A percentile compares a stretch with the other conserved stretches of the same genome.
phyloP scores from a whole-genome alignment of 2,797 vertebrate genomes.

The Cyclura pinguis region DNA sequence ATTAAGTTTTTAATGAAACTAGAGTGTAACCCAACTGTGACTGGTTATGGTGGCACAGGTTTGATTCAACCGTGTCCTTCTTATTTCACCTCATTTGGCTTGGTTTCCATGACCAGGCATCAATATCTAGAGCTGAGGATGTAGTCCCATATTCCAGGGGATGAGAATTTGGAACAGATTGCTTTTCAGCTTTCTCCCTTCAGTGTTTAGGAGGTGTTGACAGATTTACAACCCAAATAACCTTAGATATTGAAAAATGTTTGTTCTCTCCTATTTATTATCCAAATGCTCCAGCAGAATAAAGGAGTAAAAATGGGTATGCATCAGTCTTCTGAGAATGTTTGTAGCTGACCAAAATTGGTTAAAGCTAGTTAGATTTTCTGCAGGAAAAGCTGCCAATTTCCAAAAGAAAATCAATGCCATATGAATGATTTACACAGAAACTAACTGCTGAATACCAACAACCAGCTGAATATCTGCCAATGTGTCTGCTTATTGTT shows the following conservation, averaged over 20 bases:
- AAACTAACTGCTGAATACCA: too few species aligned
- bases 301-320: constrained; percentile 55
- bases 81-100: constrained; percentile 56
- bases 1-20: constrained; percentile 76
- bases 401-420: constrained; percentile 42
- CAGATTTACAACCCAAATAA: constrained; percentile 54
- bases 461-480: too few species aligned
- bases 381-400: constrained; percentile 57
- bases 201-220: constrained; percentile 46
- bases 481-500: too few species aligned
- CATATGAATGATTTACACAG: not conserved
- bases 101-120: constrained; percentile 44
- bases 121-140: constrained; percentile 51
- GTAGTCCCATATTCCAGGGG: not conserved
- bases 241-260: constrained; percentile 59
- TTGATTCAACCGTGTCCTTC: constrained; percentile 59
- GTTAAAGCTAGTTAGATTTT: constrained; percentile 67
- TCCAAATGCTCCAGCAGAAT: constrained; percentile 53
- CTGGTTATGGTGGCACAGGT: constrained; percentile 44
- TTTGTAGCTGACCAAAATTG: constrained; percentile 60
- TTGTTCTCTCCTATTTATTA: constrained; percentile 59
- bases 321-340: constrained; percentile 46
- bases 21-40: constrained; percentile 69
- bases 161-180: constrained; percentile 24
- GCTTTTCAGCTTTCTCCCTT: constrained; percentile 38